Evolutionary conservation across 1,140 invertebrate species (phyloP), one percentile per base, ranked within the genome.

Genomic region (Brachionus paranguensis): DNA sequence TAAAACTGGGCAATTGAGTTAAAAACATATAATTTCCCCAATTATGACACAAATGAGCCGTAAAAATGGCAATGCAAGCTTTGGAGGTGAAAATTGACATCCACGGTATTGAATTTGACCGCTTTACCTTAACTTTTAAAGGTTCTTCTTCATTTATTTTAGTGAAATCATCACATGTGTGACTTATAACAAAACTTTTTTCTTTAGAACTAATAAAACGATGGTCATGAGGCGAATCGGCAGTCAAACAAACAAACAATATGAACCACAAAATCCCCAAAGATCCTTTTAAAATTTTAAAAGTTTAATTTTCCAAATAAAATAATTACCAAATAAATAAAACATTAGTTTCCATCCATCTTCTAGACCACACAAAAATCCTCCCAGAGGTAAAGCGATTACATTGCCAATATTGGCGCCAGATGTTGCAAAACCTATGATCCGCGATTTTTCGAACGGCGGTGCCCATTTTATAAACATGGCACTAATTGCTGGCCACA

Each of bases 1-100:
- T 87, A 86, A 89, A 90, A 12, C 86, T 88, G 14, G 89, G 89
- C 29, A 89, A 88, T 84, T 87, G 88, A 5, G 89, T 90, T 6
- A 90, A 86, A 7, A 90, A 85, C 12, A 89, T 89, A 64, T 74
- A 83, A 53, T 27, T 72, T 0, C 95, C 78, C 78, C 78, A 81
- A 68, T 81, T 81, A 29, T 64, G 37, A 27, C 53, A 81, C 27
- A 81, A 64, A 47, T 81, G 78, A n/a, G 78, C 64, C 5, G 64
- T 45, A 29, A 81, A 81, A 64, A 60, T 64, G 24, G 78, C 78
- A 24, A 64, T 41, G 53, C 78, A 64, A 37, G 78, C 11, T 64
- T 81, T 81, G 4, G 78, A 81, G 6, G 78, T 81, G 78, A 81
- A 81, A 64, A 81, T 81, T 33, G 37, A 64, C 17, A 24, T 43